These are phyloP conservation scores for Monopterus albus DNA, from an alignment of 2,113 vertebrate genomes.

Conservation along the genomic window DNA sequence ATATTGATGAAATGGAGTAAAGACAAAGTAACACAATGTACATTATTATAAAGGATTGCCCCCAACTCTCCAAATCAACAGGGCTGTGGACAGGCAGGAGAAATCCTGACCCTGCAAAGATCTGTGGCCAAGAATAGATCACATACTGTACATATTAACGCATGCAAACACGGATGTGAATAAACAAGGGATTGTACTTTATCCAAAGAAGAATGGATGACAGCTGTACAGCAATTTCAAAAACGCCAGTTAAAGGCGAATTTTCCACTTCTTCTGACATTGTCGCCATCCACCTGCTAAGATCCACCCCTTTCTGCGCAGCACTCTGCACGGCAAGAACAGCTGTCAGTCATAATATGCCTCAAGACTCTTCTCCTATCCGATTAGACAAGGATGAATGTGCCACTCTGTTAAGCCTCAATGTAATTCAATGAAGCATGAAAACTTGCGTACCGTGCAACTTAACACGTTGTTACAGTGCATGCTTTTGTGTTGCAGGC, in stretches of 20 bases:
- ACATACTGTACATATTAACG: constrained; percentile 41
- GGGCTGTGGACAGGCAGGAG: constrained; percentile 16
- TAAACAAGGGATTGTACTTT: not conserved
- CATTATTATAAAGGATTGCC: not conserved
- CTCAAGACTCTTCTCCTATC: constrained; percentile 4
- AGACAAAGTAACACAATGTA: too few relatives aligned
- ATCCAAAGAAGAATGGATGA: not conserved
- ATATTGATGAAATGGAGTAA: too few relatives aligned
- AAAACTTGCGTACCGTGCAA: constrained; percentile 44
- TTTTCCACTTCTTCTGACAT: constrained; percentile 50
- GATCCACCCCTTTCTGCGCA: constrained; percentile 1
- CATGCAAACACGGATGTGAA: constrained; percentile 14
- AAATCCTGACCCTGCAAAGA: constrained; percentile 56
- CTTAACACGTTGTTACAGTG: constrained; percentile 59
- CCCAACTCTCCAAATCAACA: not conserved
- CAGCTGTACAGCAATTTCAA: constrained; percentile 1
- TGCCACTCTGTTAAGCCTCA: not conserved
- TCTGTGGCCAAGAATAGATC: constrained; percentile 60
- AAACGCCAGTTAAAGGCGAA: not conserved
- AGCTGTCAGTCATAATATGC: constrained; percentile 42
- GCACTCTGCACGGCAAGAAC: constrained; percentile 55
- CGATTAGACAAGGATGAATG: not conserved
- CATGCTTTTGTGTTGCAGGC: constrained; percentile 59
- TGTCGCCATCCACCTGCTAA: constrained; percentile 65
- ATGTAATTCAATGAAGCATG: constrained; percentile 20